Evolutionary conservation across 1,140 invertebrate species (phyloP).

Genomic region (Propsilocerus akamusi): DNA sequence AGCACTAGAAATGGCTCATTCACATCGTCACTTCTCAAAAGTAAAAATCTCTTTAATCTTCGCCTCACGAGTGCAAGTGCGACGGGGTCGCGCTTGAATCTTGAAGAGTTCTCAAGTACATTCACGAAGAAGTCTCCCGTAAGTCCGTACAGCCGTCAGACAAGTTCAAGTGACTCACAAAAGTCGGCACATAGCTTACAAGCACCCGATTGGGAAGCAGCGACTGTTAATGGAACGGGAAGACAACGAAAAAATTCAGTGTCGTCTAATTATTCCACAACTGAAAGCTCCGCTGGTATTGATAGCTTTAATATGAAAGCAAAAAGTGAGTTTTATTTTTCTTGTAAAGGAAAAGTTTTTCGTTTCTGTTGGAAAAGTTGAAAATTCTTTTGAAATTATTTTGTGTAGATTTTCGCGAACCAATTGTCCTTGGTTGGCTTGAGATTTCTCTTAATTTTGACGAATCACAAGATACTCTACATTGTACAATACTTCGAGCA

Average conservation of each 20-base stretch:
- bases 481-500: conserved; percentile 58
- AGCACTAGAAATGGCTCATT: neutral
- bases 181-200: conserved; percentile 8
- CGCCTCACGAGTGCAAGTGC: neutral
- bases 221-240: neutral
- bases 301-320: too few relatives aligned
- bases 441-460: conserved; percentile 68
- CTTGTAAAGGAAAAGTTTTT: too few relatives aligned
- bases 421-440: conserved; percentile 41
- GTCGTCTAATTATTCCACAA: neutral
- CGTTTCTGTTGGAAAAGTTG: neutral
- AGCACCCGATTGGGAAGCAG: neutral
- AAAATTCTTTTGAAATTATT: neutral
- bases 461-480: conserved; percentile 48
- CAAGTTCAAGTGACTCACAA: conserved; percentile 18
- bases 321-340: too few relatives aligned
- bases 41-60: neutral
- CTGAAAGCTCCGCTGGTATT: too few relatives aligned
- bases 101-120: neutral
- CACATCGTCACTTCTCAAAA: too few relatives aligned
- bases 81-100: neutral
- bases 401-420: too few relatives aligned
- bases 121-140: neutral
- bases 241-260: neutral
- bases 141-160: conserved; percentile 14